Evolutionary conservation across 2,797 vertebrate species (phyloP).

Genomic region (Acomys russatus): DNA sequence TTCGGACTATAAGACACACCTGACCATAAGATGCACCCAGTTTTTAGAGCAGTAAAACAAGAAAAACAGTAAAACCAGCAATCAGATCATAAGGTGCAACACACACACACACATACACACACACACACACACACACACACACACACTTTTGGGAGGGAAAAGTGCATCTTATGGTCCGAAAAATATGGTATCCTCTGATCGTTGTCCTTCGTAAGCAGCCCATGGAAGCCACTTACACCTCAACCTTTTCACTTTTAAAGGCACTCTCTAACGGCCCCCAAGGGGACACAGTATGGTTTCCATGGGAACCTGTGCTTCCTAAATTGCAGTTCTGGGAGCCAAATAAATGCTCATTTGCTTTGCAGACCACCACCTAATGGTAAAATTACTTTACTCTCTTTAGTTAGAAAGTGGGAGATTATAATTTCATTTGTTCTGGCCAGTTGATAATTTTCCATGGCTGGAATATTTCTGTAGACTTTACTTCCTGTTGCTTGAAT

Average conservation of each 20-base stretch:
- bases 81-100: too few species aligned
- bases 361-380: neutral
- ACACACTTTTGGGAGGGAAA: too few species aligned
- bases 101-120: too few species aligned
- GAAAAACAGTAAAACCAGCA: too few species aligned
- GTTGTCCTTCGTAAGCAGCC: neutral
- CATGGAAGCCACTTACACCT: too few species aligned
- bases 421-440: neutral
- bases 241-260: neutral
- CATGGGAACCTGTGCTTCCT: neutral
- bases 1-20: too few species aligned
- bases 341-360: neutral
- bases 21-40: too few species aligned
- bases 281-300: neutral
- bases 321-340: neutral
- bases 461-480: slow-evolving; percentile 48
- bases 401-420: slow-evolving; percentile 12
- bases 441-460: slow-evolving; percentile 65
- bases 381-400: neutral
- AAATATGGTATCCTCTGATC: neutral
- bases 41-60: too few species aligned
- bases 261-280: neutral
- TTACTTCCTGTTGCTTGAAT: slow-evolving; percentile 56
- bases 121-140: too few species aligned
- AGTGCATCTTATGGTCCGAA: too few species aligned